Percentiles rank a stretch among this genome's conserved stretches.
These are phyloP conservation scores for Melieria crassipennis DNA, from an alignment of 2,888 invertebrate species.

Conservation along the genomic window DNA sequence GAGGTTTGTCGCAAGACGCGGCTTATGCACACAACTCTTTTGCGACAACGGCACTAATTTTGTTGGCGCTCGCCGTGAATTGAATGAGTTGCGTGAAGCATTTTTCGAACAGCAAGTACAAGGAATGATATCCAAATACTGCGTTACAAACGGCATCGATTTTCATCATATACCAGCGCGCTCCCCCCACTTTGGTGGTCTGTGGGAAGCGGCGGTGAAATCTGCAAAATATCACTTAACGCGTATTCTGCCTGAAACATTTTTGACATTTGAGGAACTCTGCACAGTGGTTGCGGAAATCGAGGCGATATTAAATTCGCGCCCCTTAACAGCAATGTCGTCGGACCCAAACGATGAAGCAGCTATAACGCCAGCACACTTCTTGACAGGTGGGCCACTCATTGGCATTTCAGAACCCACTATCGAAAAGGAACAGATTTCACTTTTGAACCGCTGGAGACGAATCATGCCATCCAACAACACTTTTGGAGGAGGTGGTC, in stretches of 20 bases:
- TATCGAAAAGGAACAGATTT: neutral
- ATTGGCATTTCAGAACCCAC: conserved; percentile 26
- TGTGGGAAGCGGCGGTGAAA: no score
- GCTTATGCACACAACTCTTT: conserved; percentile 30
- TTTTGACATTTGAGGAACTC: no score
- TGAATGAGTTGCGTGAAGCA: conserved; percentile 31
- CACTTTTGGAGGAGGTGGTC: conserved; percentile 25
- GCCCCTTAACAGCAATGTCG: no score
- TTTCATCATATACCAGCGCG: conserved; percentile 29
- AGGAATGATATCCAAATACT: conserved; percentile 26
- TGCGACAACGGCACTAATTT: conserved; percentile 44
- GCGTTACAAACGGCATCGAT: conserved; percentile 31
- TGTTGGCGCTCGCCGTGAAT: conserved; percentile 34
- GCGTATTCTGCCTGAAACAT: conserved; percentile 1
- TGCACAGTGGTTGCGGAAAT: no score
- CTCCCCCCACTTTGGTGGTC: conserved; percentile 40
- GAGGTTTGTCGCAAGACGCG: conserved; percentile 40
- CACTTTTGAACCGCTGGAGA: conserved; percentile 4
- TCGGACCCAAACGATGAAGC: no score
- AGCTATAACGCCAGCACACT: no score
- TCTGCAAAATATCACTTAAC: conserved; percentile 23
- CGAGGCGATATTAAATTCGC: no score
- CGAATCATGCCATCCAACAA: conserved; percentile 26
- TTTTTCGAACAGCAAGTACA: conserved; percentile 34
- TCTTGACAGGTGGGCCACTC: no score